Conservation (phyloP, 2,888 invertebrate species). For the Dendrolimus houi region DNA sequence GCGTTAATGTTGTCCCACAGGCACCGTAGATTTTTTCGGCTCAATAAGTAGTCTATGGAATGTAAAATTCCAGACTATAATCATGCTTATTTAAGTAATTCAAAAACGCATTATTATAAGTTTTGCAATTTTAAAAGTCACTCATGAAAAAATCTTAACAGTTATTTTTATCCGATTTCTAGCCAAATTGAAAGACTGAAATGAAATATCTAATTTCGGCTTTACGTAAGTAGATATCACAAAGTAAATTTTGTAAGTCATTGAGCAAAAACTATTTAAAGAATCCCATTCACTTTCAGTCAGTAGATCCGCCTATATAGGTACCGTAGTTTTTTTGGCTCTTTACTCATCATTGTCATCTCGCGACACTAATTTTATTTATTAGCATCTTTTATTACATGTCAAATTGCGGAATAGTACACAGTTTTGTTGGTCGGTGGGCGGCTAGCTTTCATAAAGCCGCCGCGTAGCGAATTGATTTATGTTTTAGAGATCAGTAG, state of each 20-base stretch:
- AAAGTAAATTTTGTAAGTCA: constrained; percentile 1
- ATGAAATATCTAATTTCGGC: no score
- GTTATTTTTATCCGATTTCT: no score
- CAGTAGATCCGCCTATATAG: constrained; percentile 33
- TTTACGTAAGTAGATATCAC: no score
- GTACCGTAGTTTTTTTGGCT: constrained; percentile 27
- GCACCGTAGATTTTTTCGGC: no score
- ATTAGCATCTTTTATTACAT: constrained; percentile 56
- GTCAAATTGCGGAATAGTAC: constrained; percentile 55
- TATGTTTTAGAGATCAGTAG: constrained; percentile 26
- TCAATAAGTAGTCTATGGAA: no score
- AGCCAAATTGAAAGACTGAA: no score
- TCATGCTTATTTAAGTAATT: no score
- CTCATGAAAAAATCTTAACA: no score
- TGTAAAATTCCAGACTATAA: no score
- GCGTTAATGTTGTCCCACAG: no score
- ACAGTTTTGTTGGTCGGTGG: constrained; percentile 28
- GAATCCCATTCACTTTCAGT: background rate
- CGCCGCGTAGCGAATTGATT: constrained; percentile 45
- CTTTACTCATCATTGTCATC: constrained; percentile 28
- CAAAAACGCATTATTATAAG: no score
- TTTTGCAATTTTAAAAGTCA: no score
- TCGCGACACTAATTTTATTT: constrained; percentile 64
- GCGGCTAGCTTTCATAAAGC: constrained; percentile 39
- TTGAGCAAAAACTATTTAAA: background rate